Evolutionary conservation across 2,113 vertebrate species (phyloP).

Genomic region (Parus major): DNA sequence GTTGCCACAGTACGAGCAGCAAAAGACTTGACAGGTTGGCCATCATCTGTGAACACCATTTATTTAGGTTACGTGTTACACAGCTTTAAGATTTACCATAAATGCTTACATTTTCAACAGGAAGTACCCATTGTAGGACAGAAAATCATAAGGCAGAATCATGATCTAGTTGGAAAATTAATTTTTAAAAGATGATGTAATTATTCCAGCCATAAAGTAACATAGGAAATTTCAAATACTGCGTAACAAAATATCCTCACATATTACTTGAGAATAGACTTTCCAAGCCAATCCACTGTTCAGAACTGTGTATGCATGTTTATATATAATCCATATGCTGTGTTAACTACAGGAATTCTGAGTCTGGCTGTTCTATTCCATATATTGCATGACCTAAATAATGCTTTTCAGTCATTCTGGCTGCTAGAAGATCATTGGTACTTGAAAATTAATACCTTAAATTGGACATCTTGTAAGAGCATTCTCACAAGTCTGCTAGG

Average conservation of each 20-base stretch:
- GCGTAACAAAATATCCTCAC: neutral
- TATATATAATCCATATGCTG: neutral
- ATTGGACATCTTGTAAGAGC: neutral
- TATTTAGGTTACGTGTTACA: neutral
- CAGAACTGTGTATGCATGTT: neutral
- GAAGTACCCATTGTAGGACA: neutral
- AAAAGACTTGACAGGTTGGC: neutral
- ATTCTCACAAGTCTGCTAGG: neutral
- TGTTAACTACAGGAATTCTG: neutral
- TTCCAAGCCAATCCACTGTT: neutral
- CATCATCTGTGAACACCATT: neutral
- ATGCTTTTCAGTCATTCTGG: neutral
- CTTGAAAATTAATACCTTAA: neutral
- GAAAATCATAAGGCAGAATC: neutral
- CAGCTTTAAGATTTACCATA: neutral
- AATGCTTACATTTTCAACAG: neutral
- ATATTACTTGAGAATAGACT: neutral
- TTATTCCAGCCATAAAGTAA: neutral
- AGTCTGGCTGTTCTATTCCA: neutral
- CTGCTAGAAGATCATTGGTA: neutral
- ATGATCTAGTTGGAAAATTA: neutral
- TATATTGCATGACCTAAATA: neutral
- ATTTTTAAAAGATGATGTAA: neutral
- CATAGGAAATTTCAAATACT: neutral
- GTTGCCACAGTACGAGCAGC: neutral